phyloP scores from a whole-genome alignment of 2,888 invertebrate genomes.

The Onthophagus sagittarius region DNA sequence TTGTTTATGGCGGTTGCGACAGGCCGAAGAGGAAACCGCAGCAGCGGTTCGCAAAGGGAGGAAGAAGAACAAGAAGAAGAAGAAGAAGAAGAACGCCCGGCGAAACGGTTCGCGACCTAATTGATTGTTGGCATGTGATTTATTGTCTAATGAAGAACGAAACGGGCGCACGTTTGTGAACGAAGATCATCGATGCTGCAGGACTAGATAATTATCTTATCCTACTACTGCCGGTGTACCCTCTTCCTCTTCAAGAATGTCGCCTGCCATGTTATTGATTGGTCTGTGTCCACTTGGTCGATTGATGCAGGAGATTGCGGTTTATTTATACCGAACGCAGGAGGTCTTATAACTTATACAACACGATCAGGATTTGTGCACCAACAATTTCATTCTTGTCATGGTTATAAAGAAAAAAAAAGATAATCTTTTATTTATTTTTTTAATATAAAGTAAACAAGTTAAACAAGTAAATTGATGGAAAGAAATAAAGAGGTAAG shows the following conservation, averaged over 20 bases:
- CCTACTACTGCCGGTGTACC: neutral
- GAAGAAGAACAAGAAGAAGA: neutral
- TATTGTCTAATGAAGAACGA: constrained; percentile 8
- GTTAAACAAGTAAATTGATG: neutral
- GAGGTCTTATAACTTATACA: neutral
- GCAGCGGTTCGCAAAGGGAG: neutral
- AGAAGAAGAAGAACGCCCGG: neutral
- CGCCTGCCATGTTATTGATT: constrained; percentile 5
- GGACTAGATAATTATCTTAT: constrained; percentile 11
- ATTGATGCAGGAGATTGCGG: constrained; percentile 7
- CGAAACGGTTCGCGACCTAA: neutral
- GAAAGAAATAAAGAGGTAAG: neutral
- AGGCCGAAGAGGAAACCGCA: neutral
- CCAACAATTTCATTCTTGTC: neutral
- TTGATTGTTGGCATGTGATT: constrained; percentile 3
- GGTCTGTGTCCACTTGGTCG: constrained; percentile 5
- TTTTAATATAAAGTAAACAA: neutral
- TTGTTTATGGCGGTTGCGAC: neutral
- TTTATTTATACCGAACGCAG: constrained; percentile 9
- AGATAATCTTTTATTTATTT: too few species aligned
- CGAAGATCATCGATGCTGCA: neutral
- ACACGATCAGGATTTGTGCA: neutral
- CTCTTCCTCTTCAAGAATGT: neutral
- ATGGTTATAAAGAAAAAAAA: neutral
- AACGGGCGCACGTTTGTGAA: neutral